These are phyloP conservation scores for Ibidorhyncha struthersii DNA, from an alignment of 2,113 vertebrate genomes.

Conservation along the genomic window DNA sequence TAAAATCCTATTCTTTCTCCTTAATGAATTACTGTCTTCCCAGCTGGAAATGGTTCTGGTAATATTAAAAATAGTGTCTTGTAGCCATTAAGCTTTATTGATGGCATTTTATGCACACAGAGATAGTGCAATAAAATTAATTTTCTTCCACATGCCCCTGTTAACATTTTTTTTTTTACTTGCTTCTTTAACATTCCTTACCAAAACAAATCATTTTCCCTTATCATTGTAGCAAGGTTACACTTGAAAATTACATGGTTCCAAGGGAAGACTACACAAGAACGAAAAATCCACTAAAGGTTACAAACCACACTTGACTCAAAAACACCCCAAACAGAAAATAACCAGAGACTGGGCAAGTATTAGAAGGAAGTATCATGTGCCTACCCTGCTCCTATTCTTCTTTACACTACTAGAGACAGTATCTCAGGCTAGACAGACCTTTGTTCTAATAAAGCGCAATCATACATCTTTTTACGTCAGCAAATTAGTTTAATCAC, in stretches of 20 bases:
- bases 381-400: background rate
- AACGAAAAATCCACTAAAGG: background rate
- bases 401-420: background rate
- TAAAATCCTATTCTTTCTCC: background rate
- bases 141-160: background rate
- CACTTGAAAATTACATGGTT: background rate
- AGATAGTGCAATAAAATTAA: background rate
- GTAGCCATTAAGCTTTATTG: background rate
- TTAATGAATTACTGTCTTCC: background rate
- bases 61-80: background rate
- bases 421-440: background rate
- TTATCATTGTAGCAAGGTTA: background rate
- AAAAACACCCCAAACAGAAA: background rate
- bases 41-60: background rate
- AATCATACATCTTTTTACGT: background rate
- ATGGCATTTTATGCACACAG: background rate
- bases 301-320: background rate
- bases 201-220: background rate
- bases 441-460: background rate
- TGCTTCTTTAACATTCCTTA: background rate
- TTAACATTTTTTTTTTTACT: background rate
- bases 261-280: background rate
- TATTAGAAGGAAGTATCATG: background rate
- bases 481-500: background rate
- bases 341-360: background rate